phyloP scores from a whole-genome alignment of 2,113 vertebrate species.

The Irena cyanogastra region DNA sequence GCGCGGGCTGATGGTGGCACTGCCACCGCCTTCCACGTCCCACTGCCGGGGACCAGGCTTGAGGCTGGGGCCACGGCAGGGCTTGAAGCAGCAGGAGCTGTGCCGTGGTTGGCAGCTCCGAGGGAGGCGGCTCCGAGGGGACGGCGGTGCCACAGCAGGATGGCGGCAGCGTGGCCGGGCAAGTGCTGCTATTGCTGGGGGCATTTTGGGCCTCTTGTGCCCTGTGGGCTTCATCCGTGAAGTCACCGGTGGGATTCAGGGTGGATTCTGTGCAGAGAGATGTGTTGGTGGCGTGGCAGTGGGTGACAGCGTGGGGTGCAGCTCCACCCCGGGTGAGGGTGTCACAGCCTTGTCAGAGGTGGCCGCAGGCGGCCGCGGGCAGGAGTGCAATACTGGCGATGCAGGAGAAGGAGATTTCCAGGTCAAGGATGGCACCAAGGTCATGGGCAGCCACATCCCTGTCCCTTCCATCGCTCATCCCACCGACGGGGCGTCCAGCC shows the following conservation, averaged over 20 bases:
- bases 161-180: accelerated
- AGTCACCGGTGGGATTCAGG: background rate
- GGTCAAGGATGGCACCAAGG: slow-evolving; percentile 63
- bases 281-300: accelerated
- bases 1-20: background rate
- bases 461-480: background rate
- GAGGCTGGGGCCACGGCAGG: background rate
- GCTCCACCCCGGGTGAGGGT: background rate
- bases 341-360: background rate
- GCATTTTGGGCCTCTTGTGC: background rate
- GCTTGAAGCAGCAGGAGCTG: background rate
- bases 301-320: background rate
- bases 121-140: background rate
- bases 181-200: accelerated
- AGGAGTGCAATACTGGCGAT: background rate
- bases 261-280: background rate
- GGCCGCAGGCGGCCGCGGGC: background rate
- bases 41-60: accelerated
- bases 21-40: background rate
- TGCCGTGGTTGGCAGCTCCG: too few species aligned
- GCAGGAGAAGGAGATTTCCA: slow-evolving; percentile 50
- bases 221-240: accelerated
- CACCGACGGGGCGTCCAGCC: background rate
- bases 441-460: background rate
- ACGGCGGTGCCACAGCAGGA: accelerated